Conservation (phyloP, 2,797 vertebrate species). For the Sebastolobus alascanus region DNA sequence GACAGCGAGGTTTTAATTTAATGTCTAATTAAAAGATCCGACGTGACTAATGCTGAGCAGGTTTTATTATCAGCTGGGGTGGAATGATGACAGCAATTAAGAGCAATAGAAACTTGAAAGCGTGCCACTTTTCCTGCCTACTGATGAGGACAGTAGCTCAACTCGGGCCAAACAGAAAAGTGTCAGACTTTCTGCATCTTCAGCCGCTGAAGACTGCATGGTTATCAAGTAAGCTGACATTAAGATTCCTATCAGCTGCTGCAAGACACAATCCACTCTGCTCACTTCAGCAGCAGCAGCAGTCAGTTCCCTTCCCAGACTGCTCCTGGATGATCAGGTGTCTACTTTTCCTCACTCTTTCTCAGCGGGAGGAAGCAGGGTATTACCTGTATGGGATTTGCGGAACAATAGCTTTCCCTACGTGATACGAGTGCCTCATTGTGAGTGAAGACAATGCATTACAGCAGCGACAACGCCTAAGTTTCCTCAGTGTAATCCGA, state of each 20-base stretch:
- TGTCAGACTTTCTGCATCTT: constrained; percentile 41
- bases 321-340: constrained; percentile 55
- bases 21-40: constrained; percentile 30
- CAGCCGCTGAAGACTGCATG: constrained; percentile 39
- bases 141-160: neutral
- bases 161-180: constrained; percentile 10
- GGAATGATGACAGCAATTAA: constrained; percentile 33
- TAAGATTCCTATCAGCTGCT: constrained; percentile 75
- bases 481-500: constrained; percentile 56
- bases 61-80: constrained; percentile 20
- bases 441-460: constrained; percentile 37
- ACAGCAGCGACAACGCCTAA: constrained; percentile 37
- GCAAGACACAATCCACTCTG: constrained; percentile 58
- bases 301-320: constrained; percentile 29
- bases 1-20: neutral
- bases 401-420: constrained; percentile 38
- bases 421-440: constrained; percentile 36
- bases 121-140: neutral
- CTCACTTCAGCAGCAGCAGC: constrained; percentile 54
- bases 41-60: constrained; percentile 8
- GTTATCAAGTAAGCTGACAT: constrained; percentile 56
- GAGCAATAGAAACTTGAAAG: constrained; percentile 10
- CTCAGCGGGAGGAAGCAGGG: constrained; percentile 49
- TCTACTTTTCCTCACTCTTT: constrained; percentile 38
- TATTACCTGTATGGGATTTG: constrained; percentile 53